phyloP scores from a whole-genome alignment of 2,888 invertebrate species.

The Nomada hirtipes region DNA sequence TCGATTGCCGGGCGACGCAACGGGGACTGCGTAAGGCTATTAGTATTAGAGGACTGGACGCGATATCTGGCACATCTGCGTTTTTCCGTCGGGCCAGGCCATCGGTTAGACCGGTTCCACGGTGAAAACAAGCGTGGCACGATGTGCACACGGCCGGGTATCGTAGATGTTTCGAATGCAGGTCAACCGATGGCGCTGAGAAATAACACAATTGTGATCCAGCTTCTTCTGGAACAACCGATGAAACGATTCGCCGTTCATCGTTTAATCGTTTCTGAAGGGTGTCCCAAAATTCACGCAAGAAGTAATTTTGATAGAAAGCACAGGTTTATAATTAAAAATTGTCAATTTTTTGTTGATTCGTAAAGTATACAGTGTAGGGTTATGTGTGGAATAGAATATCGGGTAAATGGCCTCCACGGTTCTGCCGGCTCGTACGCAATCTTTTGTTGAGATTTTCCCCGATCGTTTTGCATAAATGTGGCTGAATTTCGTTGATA shows the following conservation, averaged over 20 bases:
- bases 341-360: slow-evolving; percentile 30
- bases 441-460: no score
- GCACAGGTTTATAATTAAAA: slow-evolving; percentile 23
- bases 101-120: not conserved
- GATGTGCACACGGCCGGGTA: no score
- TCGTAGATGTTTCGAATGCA: not conserved
- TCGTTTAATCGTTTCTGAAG: not conserved
- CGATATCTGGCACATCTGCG: not conserved
- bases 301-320: slow-evolving; percentile 28
- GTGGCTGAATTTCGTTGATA: no score
- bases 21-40: not conserved
- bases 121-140: not conserved
- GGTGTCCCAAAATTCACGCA: slow-evolving; percentile 24
- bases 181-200: not conserved
- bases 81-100: not conserved
- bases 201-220: not conserved
- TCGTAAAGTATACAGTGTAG: slow-evolving; percentile 26
- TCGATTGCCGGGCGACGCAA: slow-evolving; percentile 14
- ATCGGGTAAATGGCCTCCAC: slow-evolving; percentile 60
- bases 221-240: not conserved
- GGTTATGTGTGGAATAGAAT: slow-evolving; percentile 41
- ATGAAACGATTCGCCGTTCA: not conserved
- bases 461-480: no score
- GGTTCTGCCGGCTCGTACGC: slow-evolving; percentile 61
- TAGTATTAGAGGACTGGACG: not conserved